These are phyloP conservation scores for Drepanosiphum platanoidis DNA, from an alignment of 2,888 invertebrate species.

Conservation along the genomic window DNA sequence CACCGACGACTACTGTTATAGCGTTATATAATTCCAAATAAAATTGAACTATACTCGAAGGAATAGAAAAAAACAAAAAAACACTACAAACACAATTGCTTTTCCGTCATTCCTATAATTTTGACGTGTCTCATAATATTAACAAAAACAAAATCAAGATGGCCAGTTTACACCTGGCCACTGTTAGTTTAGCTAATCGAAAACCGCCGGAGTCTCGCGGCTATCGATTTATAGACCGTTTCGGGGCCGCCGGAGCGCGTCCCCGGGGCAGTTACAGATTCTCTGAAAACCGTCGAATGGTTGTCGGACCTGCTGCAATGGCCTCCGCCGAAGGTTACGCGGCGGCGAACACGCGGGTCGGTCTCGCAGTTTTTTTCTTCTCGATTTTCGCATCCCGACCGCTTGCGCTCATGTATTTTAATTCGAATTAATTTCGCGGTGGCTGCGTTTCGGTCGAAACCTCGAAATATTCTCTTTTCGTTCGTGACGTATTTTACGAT, in stretches of 20 bases:
- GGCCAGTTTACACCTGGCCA: too few species aligned
- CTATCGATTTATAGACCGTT: slow-evolving; percentile 18
- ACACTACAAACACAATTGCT: too few species aligned
- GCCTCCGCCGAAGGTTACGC: slow-evolving; percentile 18
- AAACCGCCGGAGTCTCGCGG: not conserved
- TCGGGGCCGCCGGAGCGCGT: not conserved
- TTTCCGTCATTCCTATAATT: too few species aligned
- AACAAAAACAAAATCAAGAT: too few species aligned
- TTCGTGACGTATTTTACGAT: too few species aligned
- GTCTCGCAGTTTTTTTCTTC: not conserved
- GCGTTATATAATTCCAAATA: too few species aligned
- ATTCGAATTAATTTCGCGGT: not conserved
- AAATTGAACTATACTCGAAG: too few species aligned
- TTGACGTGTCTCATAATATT: too few species aligned
- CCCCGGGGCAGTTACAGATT: slow-evolving; percentile 17
- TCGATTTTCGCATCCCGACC: not conserved
- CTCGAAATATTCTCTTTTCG: too few species aligned
- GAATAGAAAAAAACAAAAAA: too few species aligned
- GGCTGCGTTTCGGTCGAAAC: not conserved
- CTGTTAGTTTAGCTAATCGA: too few species aligned
- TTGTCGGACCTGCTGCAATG: not conserved
- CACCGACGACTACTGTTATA: too few species aligned
- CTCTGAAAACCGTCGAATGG: not conserved
- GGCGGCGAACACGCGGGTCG: slow-evolving; percentile 13
- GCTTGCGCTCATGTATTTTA: not conserved